These are phyloP conservation scores for Drosophila maculinotata DNA, from an alignment of 2,888 invertebrate genomes.

Conservation along the genomic window DNA sequence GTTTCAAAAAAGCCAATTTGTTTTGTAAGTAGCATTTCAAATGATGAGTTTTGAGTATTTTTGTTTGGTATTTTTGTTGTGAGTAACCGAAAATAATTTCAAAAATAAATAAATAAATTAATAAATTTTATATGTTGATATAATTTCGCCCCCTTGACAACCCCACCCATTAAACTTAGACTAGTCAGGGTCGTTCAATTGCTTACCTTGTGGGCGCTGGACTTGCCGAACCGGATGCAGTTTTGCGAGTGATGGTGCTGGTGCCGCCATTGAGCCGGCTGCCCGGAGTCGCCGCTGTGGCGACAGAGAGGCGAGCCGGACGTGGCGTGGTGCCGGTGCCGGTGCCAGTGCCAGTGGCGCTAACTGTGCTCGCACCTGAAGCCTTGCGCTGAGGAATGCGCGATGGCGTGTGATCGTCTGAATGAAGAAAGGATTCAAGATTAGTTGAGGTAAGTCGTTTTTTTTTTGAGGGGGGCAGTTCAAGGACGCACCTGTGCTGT, in stretches of 20 bases:
- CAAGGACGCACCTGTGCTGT: constrained; percentile 92
- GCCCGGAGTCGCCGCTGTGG: constrained; percentile 83
- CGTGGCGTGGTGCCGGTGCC: constrained; percentile 75
- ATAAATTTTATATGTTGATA: constrained; percentile 37
- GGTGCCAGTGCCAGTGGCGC: constrained; percentile 85
- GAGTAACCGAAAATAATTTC: constrained; percentile 72
- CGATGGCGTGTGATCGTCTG: constrained; percentile 88
- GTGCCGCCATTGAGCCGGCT: constrained; percentile 87
- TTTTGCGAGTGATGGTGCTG: constrained; percentile 87
- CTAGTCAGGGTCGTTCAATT: neutral
- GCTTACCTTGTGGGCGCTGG: constrained; percentile 91
- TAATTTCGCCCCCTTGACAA: constrained; percentile 1
- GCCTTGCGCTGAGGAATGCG: constrained; percentile 92
- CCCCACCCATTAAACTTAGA: constrained; percentile 2
- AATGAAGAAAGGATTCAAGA: too few relatives aligned
- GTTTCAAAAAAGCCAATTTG: constrained; percentile 29
- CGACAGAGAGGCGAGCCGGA: constrained; percentile 51
- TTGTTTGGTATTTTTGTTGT: constrained; percentile 41
- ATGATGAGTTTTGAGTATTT: constrained; percentile 26
- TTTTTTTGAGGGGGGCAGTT: too few relatives aligned
- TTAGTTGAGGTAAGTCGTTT: too few relatives aligned
- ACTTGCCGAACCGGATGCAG: constrained; percentile 91
- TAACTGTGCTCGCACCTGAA: constrained; percentile 87
- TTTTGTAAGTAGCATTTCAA: constrained; percentile 36
- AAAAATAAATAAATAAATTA: constrained; percentile 69